phyloP scores from a whole-genome alignment of 2,113 vertebrate genomes.

The Tupaia tana region DNA sequence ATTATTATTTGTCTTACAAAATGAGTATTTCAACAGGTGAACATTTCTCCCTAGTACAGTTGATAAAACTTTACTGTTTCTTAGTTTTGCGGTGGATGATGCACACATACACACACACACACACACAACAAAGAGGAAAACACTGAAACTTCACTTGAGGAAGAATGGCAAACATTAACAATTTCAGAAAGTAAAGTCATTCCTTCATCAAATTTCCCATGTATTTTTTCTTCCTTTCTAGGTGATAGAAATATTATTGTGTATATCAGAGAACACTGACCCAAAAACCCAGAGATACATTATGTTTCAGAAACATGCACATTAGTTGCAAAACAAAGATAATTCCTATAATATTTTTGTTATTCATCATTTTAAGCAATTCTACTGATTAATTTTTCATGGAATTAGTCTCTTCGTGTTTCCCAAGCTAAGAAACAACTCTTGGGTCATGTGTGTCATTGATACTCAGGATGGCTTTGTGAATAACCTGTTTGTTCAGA shows the following conservation, averaged over 20 bases:
- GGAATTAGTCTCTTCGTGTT: neutral
- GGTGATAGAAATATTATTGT: neutral
- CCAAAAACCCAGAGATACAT: neutral
- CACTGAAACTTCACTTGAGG: neutral
- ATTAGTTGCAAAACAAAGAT: neutral
- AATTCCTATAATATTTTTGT: neutral
- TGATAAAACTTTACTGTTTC: too few species aligned
- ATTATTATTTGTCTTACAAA: too few species aligned
- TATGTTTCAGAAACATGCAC: neutral
- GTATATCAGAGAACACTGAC: neutral
- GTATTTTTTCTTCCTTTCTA: neutral
- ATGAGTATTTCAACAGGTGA: too few species aligned
- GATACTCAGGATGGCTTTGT: too few species aligned
- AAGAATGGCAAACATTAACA: neutral
- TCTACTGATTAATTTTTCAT: neutral
- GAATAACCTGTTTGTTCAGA: too few species aligned
- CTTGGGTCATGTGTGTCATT: neutral
- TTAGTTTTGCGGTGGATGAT: neutral
- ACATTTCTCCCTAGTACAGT: too few species aligned
- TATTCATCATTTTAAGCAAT: neutral
- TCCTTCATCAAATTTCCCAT: neutral
- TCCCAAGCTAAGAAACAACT: neutral
- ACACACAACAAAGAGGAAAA: too few species aligned
- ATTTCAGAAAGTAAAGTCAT: neutral
- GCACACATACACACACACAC: neutral